phyloP scores from a whole-genome alignment of 2,797 vertebrate species.

The Alca torda region DNA sequence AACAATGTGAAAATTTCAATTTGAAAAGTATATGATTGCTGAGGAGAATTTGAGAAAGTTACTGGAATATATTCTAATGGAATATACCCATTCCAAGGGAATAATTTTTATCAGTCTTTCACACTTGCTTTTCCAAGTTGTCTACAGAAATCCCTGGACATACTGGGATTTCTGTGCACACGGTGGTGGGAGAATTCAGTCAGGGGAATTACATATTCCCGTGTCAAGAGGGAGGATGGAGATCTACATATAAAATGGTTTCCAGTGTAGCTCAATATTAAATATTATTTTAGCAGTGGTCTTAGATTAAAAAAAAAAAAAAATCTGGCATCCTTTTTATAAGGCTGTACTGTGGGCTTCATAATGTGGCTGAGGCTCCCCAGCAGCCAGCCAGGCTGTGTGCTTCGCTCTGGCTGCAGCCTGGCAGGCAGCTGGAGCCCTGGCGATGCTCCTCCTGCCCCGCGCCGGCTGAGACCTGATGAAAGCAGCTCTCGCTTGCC shows the following conservation, averaged over 20 bases:
- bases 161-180: background rate
- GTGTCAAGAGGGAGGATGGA: background rate
- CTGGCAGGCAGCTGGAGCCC: background rate
- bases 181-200: background rate
- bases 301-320: background rate
- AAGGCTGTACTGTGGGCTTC: too few species aligned
- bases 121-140: background rate
- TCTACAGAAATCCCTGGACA: background rate
- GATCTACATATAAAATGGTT: background rate
- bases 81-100: background rate
- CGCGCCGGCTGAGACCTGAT: rapidly evolving
- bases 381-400: background rate
- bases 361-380: too few species aligned
- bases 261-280: background rate
- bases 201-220: background rate
- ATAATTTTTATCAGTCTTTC: background rate
- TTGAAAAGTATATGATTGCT: background rate
- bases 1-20: background rate
- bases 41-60: background rate
- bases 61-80: background rate
- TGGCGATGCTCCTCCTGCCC: background rate
- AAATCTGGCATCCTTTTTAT: background rate
- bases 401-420: background rate
- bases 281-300: background rate
- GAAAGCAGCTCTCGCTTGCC: background rate